Percentiles rank a stretch among this genome's conserved stretches.
Conservation (phyloP, 2,797 vertebrate genomes). For the Thaleichthys pacificus region DNA sequence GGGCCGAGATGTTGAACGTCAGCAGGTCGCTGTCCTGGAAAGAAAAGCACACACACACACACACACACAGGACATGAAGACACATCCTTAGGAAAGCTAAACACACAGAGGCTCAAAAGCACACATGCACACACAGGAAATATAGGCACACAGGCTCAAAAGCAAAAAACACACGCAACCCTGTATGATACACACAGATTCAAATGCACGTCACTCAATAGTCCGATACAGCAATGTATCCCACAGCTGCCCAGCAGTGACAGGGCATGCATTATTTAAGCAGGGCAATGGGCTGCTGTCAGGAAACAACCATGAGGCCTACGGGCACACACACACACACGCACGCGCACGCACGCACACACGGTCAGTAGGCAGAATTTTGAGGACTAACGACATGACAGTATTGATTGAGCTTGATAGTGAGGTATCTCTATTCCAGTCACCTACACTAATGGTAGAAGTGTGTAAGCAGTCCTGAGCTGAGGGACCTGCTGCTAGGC, state of each 20-base stretch:
- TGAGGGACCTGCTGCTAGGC: too few relatives aligned
- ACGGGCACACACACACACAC: constrained; percentile 37
- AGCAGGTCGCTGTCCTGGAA: constrained; percentile 84
- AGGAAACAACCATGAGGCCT: constrained; percentile 48
- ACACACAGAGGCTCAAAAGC: neutral
- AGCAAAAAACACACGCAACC: neutral
- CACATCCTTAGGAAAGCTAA: neutral
- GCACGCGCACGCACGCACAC: constrained; percentile 12
- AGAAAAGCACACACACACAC: too few relatives aligned
- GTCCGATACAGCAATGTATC: constrained; percentile 60
- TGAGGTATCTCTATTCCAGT: constrained; percentile 48
- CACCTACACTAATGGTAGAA: neutral
- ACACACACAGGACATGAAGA: too few relatives aligned
- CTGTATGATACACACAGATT: neutral
- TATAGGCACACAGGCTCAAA: constrained; percentile 13
- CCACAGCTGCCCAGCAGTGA: constrained; percentile 59
- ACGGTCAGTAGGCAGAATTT: constrained; percentile 45
- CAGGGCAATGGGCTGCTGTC: constrained; percentile 42
- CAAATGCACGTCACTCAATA: constrained; percentile 60
- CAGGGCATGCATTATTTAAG: constrained; percentile 71
- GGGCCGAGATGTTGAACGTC: constrained; percentile 89
- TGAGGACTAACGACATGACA: constrained; percentile 62
- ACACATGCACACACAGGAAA: constrained; percentile 13
- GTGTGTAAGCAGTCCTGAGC: too few relatives aligned
- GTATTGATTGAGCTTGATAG: constrained; percentile 59